These are phyloP conservation scores for Tricholaema leucomelas DNA, from an alignment of 2,113 vertebrate genomes.

Conservation along the genomic window DNA sequence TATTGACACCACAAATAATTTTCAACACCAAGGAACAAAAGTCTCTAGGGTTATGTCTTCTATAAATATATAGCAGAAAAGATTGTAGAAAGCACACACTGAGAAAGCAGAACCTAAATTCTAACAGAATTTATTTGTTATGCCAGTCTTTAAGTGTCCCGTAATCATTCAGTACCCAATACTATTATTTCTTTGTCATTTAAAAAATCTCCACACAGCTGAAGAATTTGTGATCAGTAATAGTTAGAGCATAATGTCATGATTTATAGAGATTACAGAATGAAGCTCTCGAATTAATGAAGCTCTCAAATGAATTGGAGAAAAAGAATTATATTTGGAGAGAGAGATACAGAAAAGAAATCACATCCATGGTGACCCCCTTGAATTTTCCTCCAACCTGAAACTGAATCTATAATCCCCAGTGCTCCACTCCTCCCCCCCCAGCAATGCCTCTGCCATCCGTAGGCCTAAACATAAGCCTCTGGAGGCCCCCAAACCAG, in stretches of 20 bases:
- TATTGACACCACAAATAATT: neutral
- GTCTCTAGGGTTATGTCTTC: neutral
- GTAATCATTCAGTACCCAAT: neutral
- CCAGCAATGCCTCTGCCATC: too few relatives aligned
- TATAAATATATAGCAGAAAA: neutral
- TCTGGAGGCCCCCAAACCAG: too few relatives aligned
- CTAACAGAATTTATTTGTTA: neutral
- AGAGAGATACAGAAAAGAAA: too few relatives aligned
- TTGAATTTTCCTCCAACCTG: too few relatives aligned
- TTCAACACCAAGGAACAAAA: neutral
- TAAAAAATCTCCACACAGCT: neutral
- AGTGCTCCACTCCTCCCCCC: too few relatives aligned
- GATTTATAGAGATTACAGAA: too few relatives aligned
- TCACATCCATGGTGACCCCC: too few relatives aligned
- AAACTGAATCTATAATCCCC: too few relatives aligned
- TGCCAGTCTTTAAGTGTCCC: neutral
- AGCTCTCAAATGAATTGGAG: too few relatives aligned
- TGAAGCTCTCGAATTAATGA: too few relatives aligned
- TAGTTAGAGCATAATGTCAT: neutral
- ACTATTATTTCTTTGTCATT: neutral
- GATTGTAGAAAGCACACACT: neutral
- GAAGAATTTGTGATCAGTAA: neutral
- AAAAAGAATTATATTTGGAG: too few relatives aligned
- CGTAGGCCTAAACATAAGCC: too few relatives aligned
- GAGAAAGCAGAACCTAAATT: neutral